phyloP scores from a whole-genome alignment of 1,140 invertebrate genomes.

The Papilio xuthus region DNA sequence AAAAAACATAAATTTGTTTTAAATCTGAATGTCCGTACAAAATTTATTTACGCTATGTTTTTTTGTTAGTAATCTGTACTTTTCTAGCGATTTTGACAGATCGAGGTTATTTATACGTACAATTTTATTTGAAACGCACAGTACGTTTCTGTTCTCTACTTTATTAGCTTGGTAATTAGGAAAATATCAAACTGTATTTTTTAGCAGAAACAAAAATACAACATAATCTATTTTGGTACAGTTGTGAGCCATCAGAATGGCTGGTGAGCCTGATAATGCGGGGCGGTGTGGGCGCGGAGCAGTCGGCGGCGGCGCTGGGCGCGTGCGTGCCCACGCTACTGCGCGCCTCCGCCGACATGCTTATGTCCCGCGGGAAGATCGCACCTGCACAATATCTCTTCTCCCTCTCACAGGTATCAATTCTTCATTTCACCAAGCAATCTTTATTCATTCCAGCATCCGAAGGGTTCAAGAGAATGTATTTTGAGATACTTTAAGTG shows the following conservation, averaged over 20 bases:
- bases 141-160: too few species aligned
- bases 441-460: too few species aligned
- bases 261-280: constrained; percentile 66
- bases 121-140: too few species aligned
- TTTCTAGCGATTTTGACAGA: not conserved
- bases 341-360: constrained; percentile 68
- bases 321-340: constrained; percentile 63
- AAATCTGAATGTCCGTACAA: not conserved
- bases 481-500: too few species aligned
- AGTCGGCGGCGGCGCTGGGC: constrained; percentile 59
- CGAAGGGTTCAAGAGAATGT: too few species aligned
- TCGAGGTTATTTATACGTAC: too few species aligned
- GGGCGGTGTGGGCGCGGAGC: constrained; percentile 63
- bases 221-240: constrained; percentile 37
- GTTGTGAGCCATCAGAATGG: constrained; percentile 67
- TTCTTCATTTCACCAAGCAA: too few species aligned
- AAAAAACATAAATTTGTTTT: not conserved
- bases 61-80: not conserved
- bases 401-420: constrained; percentile 60
- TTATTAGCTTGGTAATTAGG: too few species aligned
- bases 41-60: not conserved
- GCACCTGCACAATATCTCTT: constrained; percentile 66
- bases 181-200: too few species aligned
- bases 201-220: too few species aligned
- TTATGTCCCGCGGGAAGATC: constrained; percentile 63